Conservation (phyloP, 2,888 invertebrate species). For the Callimorpha dominula region DNA sequence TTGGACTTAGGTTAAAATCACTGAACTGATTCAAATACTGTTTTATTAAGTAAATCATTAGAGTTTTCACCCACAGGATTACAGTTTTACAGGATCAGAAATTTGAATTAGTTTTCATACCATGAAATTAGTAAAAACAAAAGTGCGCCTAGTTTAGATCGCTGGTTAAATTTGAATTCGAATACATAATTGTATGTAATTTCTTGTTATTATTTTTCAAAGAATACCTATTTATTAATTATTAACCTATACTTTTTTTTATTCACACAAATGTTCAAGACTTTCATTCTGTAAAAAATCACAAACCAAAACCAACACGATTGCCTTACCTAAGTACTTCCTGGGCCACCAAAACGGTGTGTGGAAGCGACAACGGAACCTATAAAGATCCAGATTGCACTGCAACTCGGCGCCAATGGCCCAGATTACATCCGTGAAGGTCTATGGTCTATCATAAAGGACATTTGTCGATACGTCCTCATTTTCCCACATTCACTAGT, state of each 20-base stretch:
- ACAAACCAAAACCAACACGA: not conserved
- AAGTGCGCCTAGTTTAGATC: no score
- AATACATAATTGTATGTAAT: no score
- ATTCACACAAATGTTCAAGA: not conserved
- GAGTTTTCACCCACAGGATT: no score
- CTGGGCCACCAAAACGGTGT: slow-evolving; percentile 9
- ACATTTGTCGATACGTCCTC: slow-evolving; percentile 17
- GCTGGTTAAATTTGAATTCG: no score
- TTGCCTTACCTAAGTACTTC: not conserved
- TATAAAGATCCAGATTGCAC: slow-evolving; percentile 24
- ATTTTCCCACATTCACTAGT: slow-evolving; percentile 12
- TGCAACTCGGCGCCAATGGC: slow-evolving; percentile 23
- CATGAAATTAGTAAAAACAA: no score
- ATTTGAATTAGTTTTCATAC: no score
- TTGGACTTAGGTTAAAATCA: no score
- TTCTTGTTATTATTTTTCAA: not conserved
- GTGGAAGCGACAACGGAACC: slow-evolving; percentile 16
- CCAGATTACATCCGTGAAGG: slow-evolving; percentile 24
- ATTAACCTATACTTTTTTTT: not conserved
- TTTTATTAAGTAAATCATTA: no score
- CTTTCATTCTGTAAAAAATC: not conserved
- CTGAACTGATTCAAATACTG: no score
- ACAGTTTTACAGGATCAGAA: no score
- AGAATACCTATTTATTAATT: not conserved
- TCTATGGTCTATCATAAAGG: slow-evolving; percentile 19